Conservation (phyloP, 2,113 vertebrate genomes). For the Actenoides lindsayi region DNA sequence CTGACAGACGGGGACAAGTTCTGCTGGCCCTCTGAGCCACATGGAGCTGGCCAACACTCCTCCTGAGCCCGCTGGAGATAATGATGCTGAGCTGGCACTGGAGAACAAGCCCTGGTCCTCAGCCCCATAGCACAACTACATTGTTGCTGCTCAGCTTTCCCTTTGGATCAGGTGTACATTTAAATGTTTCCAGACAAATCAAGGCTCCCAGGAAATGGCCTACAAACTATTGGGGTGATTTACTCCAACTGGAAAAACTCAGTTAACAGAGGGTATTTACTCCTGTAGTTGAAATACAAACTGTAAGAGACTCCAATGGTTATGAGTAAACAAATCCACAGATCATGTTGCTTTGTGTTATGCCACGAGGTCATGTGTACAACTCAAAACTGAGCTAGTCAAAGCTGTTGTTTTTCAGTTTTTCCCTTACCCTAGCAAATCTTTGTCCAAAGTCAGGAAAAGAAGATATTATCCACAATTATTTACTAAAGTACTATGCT, state of each 20-base stretch:
- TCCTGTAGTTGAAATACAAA: neutral
- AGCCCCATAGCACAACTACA: neutral
- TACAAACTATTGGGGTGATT: neutral
- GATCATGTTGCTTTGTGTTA: neutral
- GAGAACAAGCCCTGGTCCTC: neutral
- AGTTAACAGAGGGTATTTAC: neutral
- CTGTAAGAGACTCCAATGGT: neutral
- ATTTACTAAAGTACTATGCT: neutral
- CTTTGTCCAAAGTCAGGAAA: neutral
- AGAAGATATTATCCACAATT: neutral
- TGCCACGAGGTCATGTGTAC: neutral
- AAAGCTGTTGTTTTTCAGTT: neutral
- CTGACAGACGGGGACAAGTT: neutral
- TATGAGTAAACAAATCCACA: neutral
- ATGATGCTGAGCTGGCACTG: neutral
- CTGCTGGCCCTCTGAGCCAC: neutral
- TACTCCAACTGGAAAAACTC: neutral
- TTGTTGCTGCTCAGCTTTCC: neutral
- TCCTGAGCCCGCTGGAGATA: neutral
- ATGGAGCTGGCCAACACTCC: rapidly evolving
- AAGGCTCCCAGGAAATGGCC: neutral
- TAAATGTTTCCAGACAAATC: neutral
- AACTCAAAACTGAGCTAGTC: neutral
- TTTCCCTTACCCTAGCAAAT: neutral
- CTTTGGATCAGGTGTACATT: neutral